phyloP scores from a whole-genome alignment of 2,113 vertebrate genomes.

The Pollimyrus isidori region DNA sequence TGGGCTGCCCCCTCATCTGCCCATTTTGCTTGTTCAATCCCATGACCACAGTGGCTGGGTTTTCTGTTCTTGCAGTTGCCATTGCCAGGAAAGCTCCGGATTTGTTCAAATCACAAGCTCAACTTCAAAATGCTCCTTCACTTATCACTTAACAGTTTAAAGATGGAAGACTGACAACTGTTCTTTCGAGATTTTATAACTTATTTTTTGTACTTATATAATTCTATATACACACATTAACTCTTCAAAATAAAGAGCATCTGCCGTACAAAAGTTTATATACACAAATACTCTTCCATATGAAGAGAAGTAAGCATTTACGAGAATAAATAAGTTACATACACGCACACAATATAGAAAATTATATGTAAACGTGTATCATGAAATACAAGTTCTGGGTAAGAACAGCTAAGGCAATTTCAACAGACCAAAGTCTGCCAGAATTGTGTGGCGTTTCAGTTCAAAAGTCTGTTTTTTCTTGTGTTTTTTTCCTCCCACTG shows the following conservation, averaged over 20 bases:
- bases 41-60: conserved; percentile 45
- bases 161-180: conserved; percentile 15
- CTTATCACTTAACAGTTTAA: conserved; percentile 26
- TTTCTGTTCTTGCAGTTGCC: conserved; percentile 59
- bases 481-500: neutral
- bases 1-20: conserved; percentile 47
- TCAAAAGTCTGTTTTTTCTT: neutral
- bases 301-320: conserved; percentile 57
- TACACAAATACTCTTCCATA: conserved; percentile 61
- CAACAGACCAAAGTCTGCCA: conserved; percentile 12
- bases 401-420: conserved; percentile 21
- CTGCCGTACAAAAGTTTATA: conserved; percentile 46
- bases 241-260: conserved; percentile 58
- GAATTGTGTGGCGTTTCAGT: neutral
- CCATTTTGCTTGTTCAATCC: conserved; percentile 54
- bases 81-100: conserved; percentile 37
- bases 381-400: conserved; percentile 25
- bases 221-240: conserved; percentile 31
- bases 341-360: conserved; percentile 36
- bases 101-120: conserved; percentile 5
- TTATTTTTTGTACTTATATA: conserved; percentile 22
- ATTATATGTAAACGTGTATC: conserved; percentile 24
- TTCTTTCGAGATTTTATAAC: conserved; percentile 1
- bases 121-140: conserved; percentile 8
- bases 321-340: conserved; percentile 57